Conservation (phyloP, 2,113 vertebrate genomes). For the Alexandromys fortis region DNA sequence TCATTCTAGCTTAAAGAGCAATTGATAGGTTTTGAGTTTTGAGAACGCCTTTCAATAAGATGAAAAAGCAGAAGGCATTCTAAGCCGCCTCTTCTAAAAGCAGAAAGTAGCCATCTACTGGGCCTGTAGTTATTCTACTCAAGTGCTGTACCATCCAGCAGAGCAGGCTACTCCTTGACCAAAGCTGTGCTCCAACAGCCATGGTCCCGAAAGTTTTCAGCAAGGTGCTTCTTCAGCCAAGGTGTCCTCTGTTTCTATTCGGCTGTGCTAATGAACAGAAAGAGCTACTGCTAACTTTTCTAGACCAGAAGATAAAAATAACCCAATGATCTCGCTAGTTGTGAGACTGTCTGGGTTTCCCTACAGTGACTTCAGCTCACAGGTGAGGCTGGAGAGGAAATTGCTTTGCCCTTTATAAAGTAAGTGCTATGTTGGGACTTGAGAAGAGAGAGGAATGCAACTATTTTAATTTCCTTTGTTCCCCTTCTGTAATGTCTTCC, state of each 20-base stretch:
- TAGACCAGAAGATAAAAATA: neutral
- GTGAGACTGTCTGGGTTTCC: neutral
- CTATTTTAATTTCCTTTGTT: slow-evolving; percentile 38
- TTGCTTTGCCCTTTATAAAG: neutral
- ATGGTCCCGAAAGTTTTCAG: neutral
- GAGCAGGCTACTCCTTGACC: neutral
- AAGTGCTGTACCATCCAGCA: neutral
- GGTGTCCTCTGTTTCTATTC: neutral
- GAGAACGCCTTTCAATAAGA: slow-evolving; percentile 63
- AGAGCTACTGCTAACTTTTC: neutral
- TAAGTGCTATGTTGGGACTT: neutral
- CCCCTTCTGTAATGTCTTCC: neutral
- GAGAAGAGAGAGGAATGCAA: neutral
- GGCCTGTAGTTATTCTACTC: neutral
- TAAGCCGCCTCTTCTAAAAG: slow-evolving; percentile 57
- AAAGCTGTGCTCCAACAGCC: neutral
- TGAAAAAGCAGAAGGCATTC: slow-evolving; percentile 68
- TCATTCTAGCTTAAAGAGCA: slow-evolving; percentile 46
- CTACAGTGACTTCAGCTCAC: neutral
- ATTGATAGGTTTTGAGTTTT: slow-evolving; percentile 52
- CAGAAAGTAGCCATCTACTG: slow-evolving; percentile 64
- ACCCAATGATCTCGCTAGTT: neutral
- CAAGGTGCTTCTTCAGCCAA: neutral
- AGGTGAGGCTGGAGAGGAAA: neutral
- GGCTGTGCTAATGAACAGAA: neutral